These are phyloP conservation scores for Cremastinae sp. DNA, from an alignment of 2,888 invertebrate genomes.

Conservation along the genomic window DNA sequence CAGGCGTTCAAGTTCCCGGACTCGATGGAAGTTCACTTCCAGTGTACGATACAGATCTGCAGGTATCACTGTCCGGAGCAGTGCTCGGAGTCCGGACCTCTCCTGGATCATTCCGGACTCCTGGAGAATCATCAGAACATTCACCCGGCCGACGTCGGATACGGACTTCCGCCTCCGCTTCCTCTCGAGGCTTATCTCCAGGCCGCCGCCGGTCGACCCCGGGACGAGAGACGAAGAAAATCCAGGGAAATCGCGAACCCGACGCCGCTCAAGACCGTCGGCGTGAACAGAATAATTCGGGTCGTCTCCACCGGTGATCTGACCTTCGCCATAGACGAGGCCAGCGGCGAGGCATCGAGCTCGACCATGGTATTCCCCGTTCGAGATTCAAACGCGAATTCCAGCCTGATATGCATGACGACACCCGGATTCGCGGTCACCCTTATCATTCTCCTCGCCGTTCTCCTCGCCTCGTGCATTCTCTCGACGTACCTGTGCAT, in stretches of 20 bases:
- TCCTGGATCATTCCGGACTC: constrained; percentile 75
- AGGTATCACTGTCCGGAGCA: constrained; percentile 96
- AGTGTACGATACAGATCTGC: constrained; percentile 96
- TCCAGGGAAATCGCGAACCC: constrained; percentile 83
- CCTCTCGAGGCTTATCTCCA: constrained; percentile 85
- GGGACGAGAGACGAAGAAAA: constrained; percentile 88
- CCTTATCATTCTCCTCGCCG: constrained; percentile 89
- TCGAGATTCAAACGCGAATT: constrained; percentile 80
- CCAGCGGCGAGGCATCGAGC: constrained; percentile 81
- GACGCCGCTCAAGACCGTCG: constrained; percentile 89
- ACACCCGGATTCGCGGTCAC: constrained; percentile 96
- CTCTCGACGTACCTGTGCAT: constrained; percentile 93
- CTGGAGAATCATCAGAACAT: constrained; percentile 82
- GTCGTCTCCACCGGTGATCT: constrained; percentile 96
- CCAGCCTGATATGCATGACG: constrained; percentile 93
- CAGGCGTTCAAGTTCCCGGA: constrained; percentile 98
- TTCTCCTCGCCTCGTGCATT: constrained; percentile 91
- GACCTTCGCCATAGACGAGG: constrained; percentile 90
- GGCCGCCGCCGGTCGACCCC: constrained; percentile 83
- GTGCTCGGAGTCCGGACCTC: constrained; percentile 86
- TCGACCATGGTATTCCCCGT: constrained; percentile 88
- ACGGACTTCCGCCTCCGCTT: constrained; percentile 86
- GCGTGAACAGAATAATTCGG: constrained; percentile 92
- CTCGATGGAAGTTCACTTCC: constrained; percentile 98
- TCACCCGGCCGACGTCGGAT: constrained; percentile 83